A percentile compares a stretch with the other conserved stretches of the same genome.
These are phyloP conservation scores for Panthera tigris DNA, from an alignment of 2,113 vertebrate species.

Conservation along the genomic window DNA sequence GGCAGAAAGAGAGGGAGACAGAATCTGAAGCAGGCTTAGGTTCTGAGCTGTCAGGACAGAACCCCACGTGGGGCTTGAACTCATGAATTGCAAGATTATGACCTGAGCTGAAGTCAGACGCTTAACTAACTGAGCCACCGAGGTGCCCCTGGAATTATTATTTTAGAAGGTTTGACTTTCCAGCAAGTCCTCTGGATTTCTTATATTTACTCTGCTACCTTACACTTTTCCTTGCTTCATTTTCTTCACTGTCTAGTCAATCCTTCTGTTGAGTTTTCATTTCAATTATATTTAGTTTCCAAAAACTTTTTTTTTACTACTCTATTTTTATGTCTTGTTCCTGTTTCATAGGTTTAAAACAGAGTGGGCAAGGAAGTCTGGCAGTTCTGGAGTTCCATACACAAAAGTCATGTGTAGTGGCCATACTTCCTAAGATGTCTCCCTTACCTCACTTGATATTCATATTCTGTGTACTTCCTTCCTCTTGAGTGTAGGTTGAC, in stretches of 20 bases:
- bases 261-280: not conserved
- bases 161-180: not conserved
- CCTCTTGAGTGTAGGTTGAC: not conserved
- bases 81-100: no score
- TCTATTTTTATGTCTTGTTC: not conserved
- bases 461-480: not conserved
- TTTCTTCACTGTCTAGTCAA: not conserved
- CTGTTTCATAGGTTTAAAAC: not conserved
- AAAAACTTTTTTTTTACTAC: not conserved
- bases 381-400: not conserved
- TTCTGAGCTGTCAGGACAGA: no score
- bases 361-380: not conserved
- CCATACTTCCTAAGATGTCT: not conserved
- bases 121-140: no score
- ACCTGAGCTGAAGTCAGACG: no score
- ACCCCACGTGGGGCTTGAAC: no score
- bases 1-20: no score
- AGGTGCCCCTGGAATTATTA: not conserved
- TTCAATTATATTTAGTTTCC: not conserved
- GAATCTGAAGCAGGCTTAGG: no score
- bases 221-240: not conserved
- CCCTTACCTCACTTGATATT: not conserved
- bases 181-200: not conserved
- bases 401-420: not conserved
- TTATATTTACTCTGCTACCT: not conserved